Conservation (phyloP, 35 echinoderm and acorn worm genomes). For the Lytechinus variegatus region DNA sequence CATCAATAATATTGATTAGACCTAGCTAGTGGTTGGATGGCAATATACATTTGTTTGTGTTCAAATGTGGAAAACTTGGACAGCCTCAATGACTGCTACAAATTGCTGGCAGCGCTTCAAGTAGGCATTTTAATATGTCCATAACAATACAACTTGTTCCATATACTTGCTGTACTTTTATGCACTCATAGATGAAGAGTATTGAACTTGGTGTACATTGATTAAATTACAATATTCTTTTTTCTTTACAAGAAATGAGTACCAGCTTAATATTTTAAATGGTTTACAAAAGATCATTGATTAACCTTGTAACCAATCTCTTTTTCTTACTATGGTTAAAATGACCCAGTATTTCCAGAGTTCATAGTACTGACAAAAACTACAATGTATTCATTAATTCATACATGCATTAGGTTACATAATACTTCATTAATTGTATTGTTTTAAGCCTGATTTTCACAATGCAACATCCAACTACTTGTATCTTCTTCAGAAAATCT, state of each 20-base stretch:
- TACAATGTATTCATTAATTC: not conserved
- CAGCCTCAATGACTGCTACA: slow-evolving; percentile 5
- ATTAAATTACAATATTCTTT: not conserved
- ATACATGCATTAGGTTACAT: not conserved
- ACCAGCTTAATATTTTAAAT: not conserved
- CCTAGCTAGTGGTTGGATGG: slow-evolving; percentile 16
- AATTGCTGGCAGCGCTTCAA: slow-evolving; percentile 22
- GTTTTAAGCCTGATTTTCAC: too few relatives aligned
- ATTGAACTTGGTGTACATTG: not conserved
- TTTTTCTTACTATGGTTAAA: not conserved
- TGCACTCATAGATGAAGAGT: not conserved
- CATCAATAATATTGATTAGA: slow-evolving; percentile 40
- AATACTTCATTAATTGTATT: not conserved
- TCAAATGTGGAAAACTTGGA: slow-evolving; percentile 26
- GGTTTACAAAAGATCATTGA: not conserved
- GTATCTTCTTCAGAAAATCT: not conserved
- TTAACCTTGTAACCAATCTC: not conserved
- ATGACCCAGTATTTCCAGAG: not conserved
- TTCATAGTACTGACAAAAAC: not conserved
- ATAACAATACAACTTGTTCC: not conserved
- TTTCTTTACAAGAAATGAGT: not conserved
- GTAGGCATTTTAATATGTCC: not conserved
- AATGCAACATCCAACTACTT: not conserved
- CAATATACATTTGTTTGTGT: slow-evolving; percentile 40
- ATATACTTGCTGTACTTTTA: not conserved